Base-by-base conservation (phyloP, 2,797 vertebrate species). In the Oreochromis grahami region DNA sequence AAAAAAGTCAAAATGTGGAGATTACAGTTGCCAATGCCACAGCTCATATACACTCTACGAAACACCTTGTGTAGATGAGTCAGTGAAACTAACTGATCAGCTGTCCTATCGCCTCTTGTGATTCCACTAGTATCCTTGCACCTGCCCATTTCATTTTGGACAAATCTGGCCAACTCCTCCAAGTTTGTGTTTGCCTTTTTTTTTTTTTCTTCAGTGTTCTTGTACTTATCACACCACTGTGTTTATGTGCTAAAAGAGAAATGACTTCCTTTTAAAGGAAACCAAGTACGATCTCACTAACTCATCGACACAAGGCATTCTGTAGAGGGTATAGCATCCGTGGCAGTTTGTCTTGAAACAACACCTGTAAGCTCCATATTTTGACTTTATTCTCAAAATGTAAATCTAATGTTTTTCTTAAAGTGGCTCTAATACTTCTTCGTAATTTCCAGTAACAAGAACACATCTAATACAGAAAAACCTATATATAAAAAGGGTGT, bases 271-370 rank as follows among this genome's bases (percentile, higher is more conserved):
- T 63, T 36, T n/a, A 36, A 36, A n/a, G 36, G 10, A 63, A 63
- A 36, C 32, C 19, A 63, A 36, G 32, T 36, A 63, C 6, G 0
- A 63, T n/a, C 32, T 63, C 32, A 5, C 32, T 1, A 63, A 63
- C 32, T 63, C 32, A 63, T n/a, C 1, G 5, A 63, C 19, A 63
- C 58, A 63, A 13, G 32, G 19, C 19, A 63, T 63, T 63, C 36
- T 36, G 32, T 36, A 63, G 58, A 63, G 6, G 32, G 0, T 36
- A 3, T 0, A n/a, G 58, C 58, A 63, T 17, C 19, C 0, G 19
- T n/a, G 10, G 58, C 58, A 36, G 17, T 36, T 63, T 63, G 58
- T 63, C 17, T 63, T 63, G 4, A 36, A 36, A 63, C 10, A 41
- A 41, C 32, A 36, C 7, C 53, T 29, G 55, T 56, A 17, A 56